These are phyloP conservation scores for Drosophila helvetica DNA, from an alignment of 2,888 invertebrate species.

Conservation along the genomic window DNA sequence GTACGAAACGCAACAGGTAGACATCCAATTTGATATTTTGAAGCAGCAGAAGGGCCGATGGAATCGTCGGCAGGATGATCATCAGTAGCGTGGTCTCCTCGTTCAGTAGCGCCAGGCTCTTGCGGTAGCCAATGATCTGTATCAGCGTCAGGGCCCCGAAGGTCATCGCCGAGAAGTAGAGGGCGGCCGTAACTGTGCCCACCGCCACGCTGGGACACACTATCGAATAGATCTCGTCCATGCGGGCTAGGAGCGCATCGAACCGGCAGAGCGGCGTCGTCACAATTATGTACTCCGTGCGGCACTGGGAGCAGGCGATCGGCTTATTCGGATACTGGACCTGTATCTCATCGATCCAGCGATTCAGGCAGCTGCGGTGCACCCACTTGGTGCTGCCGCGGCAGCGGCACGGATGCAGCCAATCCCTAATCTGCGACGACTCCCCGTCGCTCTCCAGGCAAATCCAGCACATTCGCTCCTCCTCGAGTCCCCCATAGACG, in stretches of 20 bases:
- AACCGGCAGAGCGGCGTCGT: constrained; percentile 51
- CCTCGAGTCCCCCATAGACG: not conserved
- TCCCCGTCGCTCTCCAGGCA: constrained; percentile 56
- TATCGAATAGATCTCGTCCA: constrained; percentile 45
- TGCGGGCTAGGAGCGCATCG: constrained; percentile 42
- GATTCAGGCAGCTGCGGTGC: constrained; percentile 60
- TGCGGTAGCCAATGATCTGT: constrained; percentile 48
- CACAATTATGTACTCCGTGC: constrained; percentile 57
- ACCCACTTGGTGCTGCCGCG: constrained; percentile 67
- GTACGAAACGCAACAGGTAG: constrained; percentile 48
- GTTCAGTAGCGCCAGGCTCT: constrained; percentile 41
- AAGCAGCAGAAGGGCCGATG: constrained; percentile 44
- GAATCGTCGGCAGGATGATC: constrained; percentile 58
- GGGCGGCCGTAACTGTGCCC: constrained; percentile 48
- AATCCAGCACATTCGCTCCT: constrained; percentile 65
- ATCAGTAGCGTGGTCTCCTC: constrained; percentile 57
- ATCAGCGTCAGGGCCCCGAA: constrained; percentile 58
- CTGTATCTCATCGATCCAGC: constrained; percentile 66
- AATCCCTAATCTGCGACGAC: constrained; percentile 21
- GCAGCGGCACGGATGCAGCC: constrained; percentile 66
- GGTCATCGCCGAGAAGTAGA: constrained; percentile 55
- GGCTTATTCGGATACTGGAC: constrained; percentile 30
- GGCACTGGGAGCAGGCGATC: constrained; percentile 56
- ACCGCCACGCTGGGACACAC: constrained; percentile 53
- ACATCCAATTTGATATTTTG: constrained; percentile 56